A percentile compares a stretch with the other conserved stretches of the same genome.
Conservation (phyloP, 2,797 vertebrate species). For the Pachyuromys duprasi region DNA sequence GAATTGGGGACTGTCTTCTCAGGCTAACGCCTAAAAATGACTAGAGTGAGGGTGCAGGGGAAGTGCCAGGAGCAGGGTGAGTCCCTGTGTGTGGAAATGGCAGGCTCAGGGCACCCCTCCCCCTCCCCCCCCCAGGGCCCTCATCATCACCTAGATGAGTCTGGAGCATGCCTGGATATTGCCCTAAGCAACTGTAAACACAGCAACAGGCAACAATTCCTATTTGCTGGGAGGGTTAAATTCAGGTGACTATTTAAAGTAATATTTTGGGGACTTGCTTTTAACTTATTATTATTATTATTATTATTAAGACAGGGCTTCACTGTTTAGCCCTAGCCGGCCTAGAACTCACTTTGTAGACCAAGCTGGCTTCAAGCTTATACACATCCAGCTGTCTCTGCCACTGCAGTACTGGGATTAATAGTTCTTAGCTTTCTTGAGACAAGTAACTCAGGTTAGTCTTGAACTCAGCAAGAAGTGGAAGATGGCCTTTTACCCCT, state of each 20-base stretch:
- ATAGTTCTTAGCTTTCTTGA: background rate
- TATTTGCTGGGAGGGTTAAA: background rate
- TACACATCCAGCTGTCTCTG: background rate
- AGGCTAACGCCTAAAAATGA: background rate
- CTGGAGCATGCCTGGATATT: background rate
- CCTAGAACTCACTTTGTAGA: background rate
- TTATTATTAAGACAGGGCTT: background rate
- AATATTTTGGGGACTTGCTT: background rate
- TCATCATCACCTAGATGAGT: background rate
- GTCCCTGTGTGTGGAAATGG: no score
- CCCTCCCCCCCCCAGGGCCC: no score
- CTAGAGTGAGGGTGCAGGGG: no score
- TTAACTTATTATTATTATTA: background rate
- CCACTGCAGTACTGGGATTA: background rate
- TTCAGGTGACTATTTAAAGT: background rate
- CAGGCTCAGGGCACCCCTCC: background rate
- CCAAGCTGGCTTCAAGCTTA: background rate
- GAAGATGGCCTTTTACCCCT: background rate
- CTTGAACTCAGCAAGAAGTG: background rate
- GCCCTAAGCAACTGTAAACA: no score
- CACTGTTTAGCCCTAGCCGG: background rate
- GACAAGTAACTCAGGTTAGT: background rate
- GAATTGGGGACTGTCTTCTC: background rate
- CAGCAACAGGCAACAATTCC: background rate
- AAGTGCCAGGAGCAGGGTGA: background rate